Evolutionary conservation across 2,888 invertebrate species (phyloP), one percentile per base, ranked within the genome.

Genomic region (Heliconius ethilla): DNA sequence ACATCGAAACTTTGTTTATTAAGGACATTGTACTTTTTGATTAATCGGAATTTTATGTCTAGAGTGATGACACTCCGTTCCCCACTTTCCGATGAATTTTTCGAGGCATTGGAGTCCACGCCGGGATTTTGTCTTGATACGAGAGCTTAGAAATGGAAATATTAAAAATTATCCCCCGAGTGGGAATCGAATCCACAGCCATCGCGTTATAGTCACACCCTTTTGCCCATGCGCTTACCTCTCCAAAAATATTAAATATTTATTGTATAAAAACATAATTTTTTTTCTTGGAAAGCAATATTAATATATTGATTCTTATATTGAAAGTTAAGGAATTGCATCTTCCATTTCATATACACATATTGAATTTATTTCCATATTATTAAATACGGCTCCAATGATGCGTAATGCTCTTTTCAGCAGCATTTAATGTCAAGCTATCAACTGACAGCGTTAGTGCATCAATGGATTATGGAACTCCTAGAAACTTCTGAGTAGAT

Each of bases 381-480:
- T 63, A 74, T 74, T 74, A 40, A 18, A 63, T 63, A 45, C 27
- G 27, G 25, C 40, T 27, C 45, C 63, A 45, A 37, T 65, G 18
- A 63, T 45, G 27, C 37, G 40, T 27, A 59, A 72, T 59, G 59
- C 59, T 59, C 59, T 59, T 72, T 59, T 59, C n/a, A 37, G 72
- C 9, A 59, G 10, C 37, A 37, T 72, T 72, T 37, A 72, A 37
- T 33, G 37, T 59, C 72, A 72, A 72, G 33, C 15, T 72, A 59
- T 37, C 55, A 37, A 72, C n/a, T 59, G 59, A 33, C 13, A 72
- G 29, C 55, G 55, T 40, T 37, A 72, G 55, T 72, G 55, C 33
- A n/a, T 72, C n/a, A n/a, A 55, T 72, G 55, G 29, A n/a, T 55
- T 72, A 72, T n/a, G 15, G n/a, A 59, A 37, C 59, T 72, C n/a